phyloP scores from a whole-genome alignment of 1,140 invertebrate genomes.

The Zelostemma sp. region DNA sequence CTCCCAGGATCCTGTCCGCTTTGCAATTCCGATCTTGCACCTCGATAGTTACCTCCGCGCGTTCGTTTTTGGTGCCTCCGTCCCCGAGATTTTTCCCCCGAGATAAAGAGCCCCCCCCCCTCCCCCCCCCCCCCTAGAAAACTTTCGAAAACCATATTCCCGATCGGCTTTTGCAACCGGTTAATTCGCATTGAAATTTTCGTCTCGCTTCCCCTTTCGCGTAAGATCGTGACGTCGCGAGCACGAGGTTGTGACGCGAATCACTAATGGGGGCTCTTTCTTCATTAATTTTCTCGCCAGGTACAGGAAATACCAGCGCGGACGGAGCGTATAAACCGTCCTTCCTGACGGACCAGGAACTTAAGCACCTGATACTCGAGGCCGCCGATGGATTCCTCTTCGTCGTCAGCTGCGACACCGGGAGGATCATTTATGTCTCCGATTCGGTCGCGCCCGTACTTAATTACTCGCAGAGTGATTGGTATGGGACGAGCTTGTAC shows the following conservation, averaged over 20 bases:
- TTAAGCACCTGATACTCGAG: slow-evolving; percentile 98
- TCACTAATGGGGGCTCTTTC: too few species aligned
- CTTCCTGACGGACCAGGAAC: slow-evolving; percentile 98
- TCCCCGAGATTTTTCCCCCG: neutral
- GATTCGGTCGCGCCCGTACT: slow-evolving; percentile 98
- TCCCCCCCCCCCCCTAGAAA: too few species aligned
- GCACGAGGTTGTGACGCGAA: too few species aligned
- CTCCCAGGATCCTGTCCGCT: slow-evolving; percentile 63
- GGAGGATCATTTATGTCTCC: slow-evolving; percentile 97
- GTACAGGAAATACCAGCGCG: slow-evolving; percentile 93
- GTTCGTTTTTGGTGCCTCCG: slow-evolving; percentile 56
- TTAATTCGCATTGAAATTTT: neutral
- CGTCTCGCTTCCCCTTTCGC: neutral
- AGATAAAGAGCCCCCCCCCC: slow-evolving; percentile 3
- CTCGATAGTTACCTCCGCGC: slow-evolving; percentile 62
- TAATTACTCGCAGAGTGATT: slow-evolving; percentile 96
- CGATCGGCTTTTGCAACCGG: neutral
- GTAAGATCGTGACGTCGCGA: too few species aligned
- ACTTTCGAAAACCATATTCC: neutral
- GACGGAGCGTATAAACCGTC: slow-evolving; percentile 98
- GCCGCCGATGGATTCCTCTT: slow-evolving; percentile 99
- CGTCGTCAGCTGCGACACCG: slow-evolving; percentile 98
- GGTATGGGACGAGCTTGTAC: slow-evolving; percentile 96
- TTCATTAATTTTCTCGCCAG: slow-evolving; percentile 65
- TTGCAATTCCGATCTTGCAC: slow-evolving; percentile 70